Conservation (phyloP, 1,140 invertebrate genomes). For the Cephus cinctus region DNA sequence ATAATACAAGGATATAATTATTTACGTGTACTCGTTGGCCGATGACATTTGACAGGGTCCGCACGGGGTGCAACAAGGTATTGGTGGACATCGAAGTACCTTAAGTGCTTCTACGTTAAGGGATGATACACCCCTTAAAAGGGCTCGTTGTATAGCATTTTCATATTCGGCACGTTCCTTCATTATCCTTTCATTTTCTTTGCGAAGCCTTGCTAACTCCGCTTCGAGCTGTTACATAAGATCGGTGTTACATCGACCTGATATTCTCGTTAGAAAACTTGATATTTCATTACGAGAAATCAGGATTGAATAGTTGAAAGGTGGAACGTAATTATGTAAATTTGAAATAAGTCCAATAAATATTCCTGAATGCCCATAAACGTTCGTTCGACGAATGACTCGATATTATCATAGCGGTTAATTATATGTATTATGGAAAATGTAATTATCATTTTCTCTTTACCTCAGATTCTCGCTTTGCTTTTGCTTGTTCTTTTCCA, state of each 20-base stretch:
- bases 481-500: slow-evolving; percentile 16
- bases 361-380: too few species aligned
- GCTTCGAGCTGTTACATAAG: slow-evolving; percentile 30
- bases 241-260: neutral
- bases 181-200: slow-evolving; percentile 42
- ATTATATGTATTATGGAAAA: too few species aligned
- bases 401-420: too few species aligned
- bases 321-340: too few species aligned
- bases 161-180: slow-evolving; percentile 46
- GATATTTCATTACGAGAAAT: too few species aligned
- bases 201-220: slow-evolving; percentile 31
- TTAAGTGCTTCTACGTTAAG: slow-evolving; percentile 45
- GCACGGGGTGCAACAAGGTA: slow-evolving; percentile 32
- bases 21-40: too few species aligned
- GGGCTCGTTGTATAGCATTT: slow-evolving; percentile 43
- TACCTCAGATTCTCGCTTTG: slow-evolving; percentile 29
- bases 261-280: neutral
- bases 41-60: slow-evolving; percentile 25
- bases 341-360: too few species aligned
- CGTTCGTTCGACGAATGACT: too few species aligned
- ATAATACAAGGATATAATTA: neutral
- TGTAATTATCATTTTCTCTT: neutral
- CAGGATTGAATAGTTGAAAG: too few species aligned
- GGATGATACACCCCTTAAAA: slow-evolving; percentile 46
- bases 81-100: slow-evolving; percentile 38